These are phyloP conservation scores for Melieria picta DNA, from an alignment of 2,888 invertebrate genomes.

Conservation along the genomic window DNA sequence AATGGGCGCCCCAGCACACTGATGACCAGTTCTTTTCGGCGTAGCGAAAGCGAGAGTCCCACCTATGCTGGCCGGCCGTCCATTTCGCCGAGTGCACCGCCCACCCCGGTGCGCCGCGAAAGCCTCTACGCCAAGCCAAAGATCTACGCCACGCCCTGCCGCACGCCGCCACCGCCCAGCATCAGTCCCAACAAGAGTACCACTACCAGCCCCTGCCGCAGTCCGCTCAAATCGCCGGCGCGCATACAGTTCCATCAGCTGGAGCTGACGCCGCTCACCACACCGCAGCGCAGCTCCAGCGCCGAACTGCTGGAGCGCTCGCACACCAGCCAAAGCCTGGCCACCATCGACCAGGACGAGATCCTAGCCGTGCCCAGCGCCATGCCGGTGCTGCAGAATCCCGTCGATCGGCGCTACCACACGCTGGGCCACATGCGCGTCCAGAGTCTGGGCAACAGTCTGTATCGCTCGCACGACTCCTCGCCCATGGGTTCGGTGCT, in stretches of 20 bases:
- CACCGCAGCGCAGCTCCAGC: constrained; percentile 61
- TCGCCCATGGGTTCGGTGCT: constrained; percentile 58
- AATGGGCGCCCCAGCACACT: constrained; percentile 44
- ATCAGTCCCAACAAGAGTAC: background rate
- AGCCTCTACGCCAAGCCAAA: constrained; percentile 61
- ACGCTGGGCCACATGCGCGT: constrained; percentile 64
- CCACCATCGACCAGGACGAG: constrained; percentile 62
- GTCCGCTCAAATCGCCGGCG: constrained; percentile 31
- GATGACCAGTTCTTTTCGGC: constrained; percentile 47
- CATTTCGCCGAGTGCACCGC: constrained; percentile 53
- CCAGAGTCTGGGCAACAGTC: constrained; percentile 59
- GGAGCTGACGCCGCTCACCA: constrained; percentile 48
- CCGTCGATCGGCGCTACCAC: constrained; percentile 62
- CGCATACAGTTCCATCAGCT: constrained; percentile 49
- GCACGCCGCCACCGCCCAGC: constrained; percentile 43
- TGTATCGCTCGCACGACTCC: constrained; percentile 54
- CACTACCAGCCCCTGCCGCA: constrained; percentile 30
- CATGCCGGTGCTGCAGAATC: constrained; percentile 61
- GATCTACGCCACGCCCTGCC: constrained; percentile 52
- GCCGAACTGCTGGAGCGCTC: constrained; percentile 62
- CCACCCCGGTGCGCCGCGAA: constrained; percentile 57
- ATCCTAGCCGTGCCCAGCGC: constrained; percentile 60
- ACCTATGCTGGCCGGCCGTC: constrained; percentile 41
- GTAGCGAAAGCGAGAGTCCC: constrained; percentile 47
- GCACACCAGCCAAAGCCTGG: constrained; percentile 57